Conservation (phyloP, 2,113 vertebrate species). For the Chrysochloris asiatica region DNA sequence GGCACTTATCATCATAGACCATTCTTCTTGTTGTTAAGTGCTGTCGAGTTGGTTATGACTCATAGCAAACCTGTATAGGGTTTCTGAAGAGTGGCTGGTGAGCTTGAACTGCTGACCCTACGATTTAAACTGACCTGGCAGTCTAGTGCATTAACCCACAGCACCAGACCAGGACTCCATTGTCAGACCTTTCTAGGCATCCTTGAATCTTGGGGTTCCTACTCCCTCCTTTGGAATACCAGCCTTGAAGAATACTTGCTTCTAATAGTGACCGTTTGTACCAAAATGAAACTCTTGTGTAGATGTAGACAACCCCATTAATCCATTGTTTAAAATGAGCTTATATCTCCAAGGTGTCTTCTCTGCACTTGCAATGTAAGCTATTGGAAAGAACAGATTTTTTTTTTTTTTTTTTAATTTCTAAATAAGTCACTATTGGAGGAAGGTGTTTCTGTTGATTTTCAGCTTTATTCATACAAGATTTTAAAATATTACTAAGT, state of each 20-base stretch:
- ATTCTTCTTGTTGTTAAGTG: no score
- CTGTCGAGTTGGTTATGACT: no score
- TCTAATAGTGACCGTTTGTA: not conserved
- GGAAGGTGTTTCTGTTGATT: not conserved
- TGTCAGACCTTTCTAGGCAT: not conserved
- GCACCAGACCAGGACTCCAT: no score
- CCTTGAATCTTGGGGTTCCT: not conserved
- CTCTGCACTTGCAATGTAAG: not conserved
- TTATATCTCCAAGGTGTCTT: no score
- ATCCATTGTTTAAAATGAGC: not conserved
- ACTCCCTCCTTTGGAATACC: not conserved
- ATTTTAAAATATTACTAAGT: not conserved
- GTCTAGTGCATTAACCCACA: no score
- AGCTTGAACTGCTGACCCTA: no score
- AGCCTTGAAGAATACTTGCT: not conserved
- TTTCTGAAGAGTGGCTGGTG: no score
- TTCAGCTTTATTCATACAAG: not conserved
- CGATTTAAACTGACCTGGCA: no score
- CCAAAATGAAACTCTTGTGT: not conserved
- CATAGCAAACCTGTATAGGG: no score
- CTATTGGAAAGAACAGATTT: not conserved
- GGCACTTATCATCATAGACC: not conserved
- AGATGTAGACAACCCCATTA: not conserved
- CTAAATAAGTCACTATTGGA: not conserved
- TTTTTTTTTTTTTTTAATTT: conserved; percentile 30